These are phyloP conservation scores for Halichoeres trimaculatus DNA, from an alignment of 2,113 vertebrate genomes.

Conservation along the genomic window DNA sequence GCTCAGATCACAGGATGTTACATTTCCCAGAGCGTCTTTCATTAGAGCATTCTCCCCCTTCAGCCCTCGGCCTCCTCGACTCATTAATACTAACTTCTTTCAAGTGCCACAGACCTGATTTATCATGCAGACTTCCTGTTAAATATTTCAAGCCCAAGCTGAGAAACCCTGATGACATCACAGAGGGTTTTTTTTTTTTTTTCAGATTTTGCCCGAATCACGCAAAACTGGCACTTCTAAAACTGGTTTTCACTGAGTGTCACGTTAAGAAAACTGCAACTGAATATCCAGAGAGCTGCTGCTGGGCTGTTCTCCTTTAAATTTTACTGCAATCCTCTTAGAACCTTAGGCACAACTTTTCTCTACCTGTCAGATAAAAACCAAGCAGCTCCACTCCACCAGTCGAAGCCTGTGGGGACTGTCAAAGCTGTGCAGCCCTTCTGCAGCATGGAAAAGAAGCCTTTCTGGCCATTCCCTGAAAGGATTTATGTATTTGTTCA, in stretches of 20 bases:
- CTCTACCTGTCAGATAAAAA: neutral
- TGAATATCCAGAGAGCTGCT: neutral
- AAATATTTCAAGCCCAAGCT: neutral
- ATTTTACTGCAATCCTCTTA: neutral
- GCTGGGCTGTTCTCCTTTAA: neutral
- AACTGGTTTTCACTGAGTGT: neutral
- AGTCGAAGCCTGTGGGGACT: neutral
- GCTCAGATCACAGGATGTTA: neutral
- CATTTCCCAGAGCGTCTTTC: neutral
- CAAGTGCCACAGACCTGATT: neutral
- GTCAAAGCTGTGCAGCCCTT: constrained; percentile 3
- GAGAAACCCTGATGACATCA: neutral
- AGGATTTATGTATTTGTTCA: neutral
- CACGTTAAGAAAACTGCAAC: neutral
- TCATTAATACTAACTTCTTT: neutral
- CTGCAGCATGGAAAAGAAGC: neutral
- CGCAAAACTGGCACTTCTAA: neutral
- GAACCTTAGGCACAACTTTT: neutral
- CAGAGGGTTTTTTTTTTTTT: neutral
- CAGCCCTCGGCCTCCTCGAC: neutral
- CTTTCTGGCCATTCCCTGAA: constrained; percentile 9
- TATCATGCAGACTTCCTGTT: constrained; percentile 9
- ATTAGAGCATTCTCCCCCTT: neutral
- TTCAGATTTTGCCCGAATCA: neutral
- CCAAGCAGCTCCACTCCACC: neutral